Evolutionary conservation across 2,888 invertebrate species (phyloP).

Genomic region (Hecatera dysodea): DNA sequence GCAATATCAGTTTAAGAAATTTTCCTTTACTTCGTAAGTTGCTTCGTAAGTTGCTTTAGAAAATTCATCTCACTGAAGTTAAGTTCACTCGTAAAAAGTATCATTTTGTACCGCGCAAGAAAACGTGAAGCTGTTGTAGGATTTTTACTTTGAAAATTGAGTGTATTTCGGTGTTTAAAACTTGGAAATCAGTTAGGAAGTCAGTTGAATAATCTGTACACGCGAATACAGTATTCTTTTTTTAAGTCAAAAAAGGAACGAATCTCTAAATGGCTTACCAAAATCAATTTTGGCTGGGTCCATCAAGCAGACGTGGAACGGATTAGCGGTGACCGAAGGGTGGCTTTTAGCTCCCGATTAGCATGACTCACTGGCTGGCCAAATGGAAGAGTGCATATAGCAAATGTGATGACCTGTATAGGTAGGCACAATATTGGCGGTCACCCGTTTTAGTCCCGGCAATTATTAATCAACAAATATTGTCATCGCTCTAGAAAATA

Average conservation of each 20-base stretch:
- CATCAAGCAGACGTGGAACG: constrained; percentile 24
- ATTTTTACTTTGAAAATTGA: not conserved
- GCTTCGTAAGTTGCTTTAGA: not conserved
- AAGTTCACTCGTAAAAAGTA: not conserved
- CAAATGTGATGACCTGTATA: not conserved
- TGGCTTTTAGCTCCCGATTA: constrained; percentile 50
- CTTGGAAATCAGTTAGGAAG: too few relatives aligned
- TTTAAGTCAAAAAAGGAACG: too few relatives aligned
- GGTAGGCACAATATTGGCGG: not conserved
- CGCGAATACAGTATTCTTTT: too few relatives aligned
- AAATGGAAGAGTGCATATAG: constrained; percentile 24
- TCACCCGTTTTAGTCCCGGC: too few relatives aligned
- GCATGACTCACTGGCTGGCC: constrained; percentile 12
- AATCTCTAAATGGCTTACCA: constrained; percentile 4
- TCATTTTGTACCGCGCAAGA: not conserved
- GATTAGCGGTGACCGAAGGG: constrained; percentile 46
- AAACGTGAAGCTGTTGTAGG: not conserved
- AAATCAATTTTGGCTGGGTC: constrained; percentile 32
- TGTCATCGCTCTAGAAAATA: too few relatives aligned
- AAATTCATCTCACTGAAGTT: not conserved
- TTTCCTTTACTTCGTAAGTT: not conserved
- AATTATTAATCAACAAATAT: too few relatives aligned
- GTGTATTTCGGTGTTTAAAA: not conserved
- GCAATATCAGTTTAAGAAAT: not conserved
- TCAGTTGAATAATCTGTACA: too few relatives aligned